phyloP scores from a whole-genome alignment of 2,113 vertebrate species.

The Scartelaos histophorus region DNA sequence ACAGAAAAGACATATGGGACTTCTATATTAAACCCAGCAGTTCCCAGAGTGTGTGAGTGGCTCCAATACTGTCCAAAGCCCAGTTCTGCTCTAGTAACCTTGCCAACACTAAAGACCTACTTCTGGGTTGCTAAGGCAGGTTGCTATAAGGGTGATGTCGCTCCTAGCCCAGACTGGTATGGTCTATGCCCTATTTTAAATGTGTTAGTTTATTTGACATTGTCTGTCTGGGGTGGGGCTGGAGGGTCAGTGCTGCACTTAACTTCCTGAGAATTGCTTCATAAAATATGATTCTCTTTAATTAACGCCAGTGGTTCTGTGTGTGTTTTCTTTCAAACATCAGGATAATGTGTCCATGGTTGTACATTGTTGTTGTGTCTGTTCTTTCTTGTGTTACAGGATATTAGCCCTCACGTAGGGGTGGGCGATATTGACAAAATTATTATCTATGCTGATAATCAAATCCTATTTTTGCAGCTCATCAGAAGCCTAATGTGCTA shows the following conservation, averaged over 20 bases:
- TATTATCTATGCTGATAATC: neutral
- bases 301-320: slow-evolving; percentile 71
- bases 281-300: slow-evolving; percentile 83
- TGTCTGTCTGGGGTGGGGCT: slow-evolving; percentile 76
- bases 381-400: slow-evolving; percentile 45
- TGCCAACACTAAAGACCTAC: slow-evolving; percentile 61
- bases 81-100: slow-evolving; percentile 69
- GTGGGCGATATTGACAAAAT: neutral
- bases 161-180: slow-evolving; percentile 79
- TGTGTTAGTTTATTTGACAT: slow-evolving; percentile 77
- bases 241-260: slow-evolving; percentile 81
- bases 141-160: slow-evolving; percentile 73
- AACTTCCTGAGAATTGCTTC: slow-evolving; percentile 80
- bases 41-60: slow-evolving; percentile 60
- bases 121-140: slow-evolving; percentile 64
- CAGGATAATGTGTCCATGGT: slow-evolving; percentile 34
- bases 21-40: slow-evolving; percentile 61
- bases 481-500: neutral
- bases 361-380: slow-evolving; percentile 9
- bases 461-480: neutral
- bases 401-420: slow-evolving; percentile 51
- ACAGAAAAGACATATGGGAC: slow-evolving; percentile 39
- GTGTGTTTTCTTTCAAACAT: slow-evolving; percentile 61
- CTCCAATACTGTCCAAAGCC: slow-evolving; percentile 58
- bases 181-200: slow-evolving; percentile 75